Evolutionary conservation across 2,888 invertebrate species (phyloP).

Genomic region (Rhingia rostrata): DNA sequence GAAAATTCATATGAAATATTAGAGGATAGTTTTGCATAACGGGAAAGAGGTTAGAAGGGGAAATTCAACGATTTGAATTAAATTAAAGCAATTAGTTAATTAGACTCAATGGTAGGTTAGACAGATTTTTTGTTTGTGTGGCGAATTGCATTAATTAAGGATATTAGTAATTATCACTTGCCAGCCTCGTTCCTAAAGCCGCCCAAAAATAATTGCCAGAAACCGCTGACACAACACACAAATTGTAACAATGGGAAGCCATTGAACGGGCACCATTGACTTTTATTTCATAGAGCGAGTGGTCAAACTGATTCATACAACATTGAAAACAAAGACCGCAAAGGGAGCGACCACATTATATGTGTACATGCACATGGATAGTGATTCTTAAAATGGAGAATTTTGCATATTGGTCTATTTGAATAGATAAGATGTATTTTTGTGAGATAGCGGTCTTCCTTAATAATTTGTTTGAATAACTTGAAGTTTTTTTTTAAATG

Average conservation of each 20-base stretch:
- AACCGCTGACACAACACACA: conserved; percentile 28
- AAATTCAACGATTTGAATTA: conserved; percentile 27
- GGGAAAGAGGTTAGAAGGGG: neutral
- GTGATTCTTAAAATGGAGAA: neutral
- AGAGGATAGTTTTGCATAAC: neutral
- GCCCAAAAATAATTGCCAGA: neutral
- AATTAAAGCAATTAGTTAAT: conserved; percentile 43
- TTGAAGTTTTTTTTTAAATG: no score
- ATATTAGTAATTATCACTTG: conserved; percentile 1
- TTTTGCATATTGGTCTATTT: no score
- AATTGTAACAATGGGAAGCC: conserved; percentile 1
- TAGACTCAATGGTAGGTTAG: conserved; percentile 7
- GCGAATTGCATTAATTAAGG: conserved; percentile 26
- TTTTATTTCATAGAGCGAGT: neutral
- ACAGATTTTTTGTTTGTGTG: conserved; percentile 8
- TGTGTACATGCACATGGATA: neutral
- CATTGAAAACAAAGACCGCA: neutral
- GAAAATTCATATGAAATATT: neutral
- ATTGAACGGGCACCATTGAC: neutral
- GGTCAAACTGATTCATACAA: neutral
- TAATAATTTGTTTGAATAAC: no score
- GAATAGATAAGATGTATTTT: no score
- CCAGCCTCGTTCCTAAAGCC: neutral
- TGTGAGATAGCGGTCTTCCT: no score
- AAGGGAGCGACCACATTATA: neutral